Conservation (phyloP, 2,113 vertebrate genomes). For the Egretta garzetta region DNA sequence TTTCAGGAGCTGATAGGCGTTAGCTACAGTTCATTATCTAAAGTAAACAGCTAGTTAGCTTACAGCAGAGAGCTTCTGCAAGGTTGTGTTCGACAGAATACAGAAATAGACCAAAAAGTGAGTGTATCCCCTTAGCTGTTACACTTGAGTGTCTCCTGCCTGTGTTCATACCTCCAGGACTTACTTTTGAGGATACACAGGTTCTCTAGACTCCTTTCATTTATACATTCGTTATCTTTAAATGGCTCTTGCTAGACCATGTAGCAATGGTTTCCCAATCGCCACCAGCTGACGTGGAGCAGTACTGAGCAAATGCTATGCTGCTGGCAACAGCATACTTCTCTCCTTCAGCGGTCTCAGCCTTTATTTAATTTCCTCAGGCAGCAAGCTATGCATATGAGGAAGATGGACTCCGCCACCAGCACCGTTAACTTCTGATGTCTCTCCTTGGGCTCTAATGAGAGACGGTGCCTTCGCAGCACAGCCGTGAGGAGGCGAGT, state of each 20-base stretch:
- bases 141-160: accelerated
- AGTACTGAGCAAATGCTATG: background rate
- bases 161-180: background rate
- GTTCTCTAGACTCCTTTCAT: background rate
- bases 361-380: background rate
- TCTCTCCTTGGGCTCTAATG: background rate
- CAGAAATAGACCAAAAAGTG: background rate
- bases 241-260: background rate
- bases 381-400: background rate
- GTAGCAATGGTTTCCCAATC: background rate
- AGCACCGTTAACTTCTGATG: background rate
- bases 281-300: background rate
- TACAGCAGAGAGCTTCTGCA: background rate
- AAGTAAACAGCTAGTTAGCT: background rate
- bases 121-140: background rate
- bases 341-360: background rate
- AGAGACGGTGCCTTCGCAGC: background rate
- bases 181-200: background rate
- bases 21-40: background rate
- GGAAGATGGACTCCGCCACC: background rate
- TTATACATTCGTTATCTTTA: accelerated
- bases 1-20: background rate
- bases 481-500: background rate
- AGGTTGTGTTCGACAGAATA: background rate
- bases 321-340: background rate